Base-by-base conservation (phyloP, 2,888 invertebrate genomes). In the Drosophila ochracea region DNA sequence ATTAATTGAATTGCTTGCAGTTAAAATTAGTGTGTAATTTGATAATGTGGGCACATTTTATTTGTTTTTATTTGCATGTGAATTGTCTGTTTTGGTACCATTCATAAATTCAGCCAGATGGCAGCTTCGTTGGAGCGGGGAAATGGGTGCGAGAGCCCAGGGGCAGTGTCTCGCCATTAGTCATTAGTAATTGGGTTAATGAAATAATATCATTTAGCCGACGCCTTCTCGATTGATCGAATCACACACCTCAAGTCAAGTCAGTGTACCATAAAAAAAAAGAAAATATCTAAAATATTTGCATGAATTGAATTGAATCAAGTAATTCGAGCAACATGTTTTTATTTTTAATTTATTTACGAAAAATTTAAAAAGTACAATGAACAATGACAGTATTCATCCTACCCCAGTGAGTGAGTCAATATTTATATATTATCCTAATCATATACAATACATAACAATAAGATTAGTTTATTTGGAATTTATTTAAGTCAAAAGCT, bases 1-100 rank as follows among this genome's bases (percentile, higher is more conserved):
- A 47, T 53, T 79, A 62, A 74, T 66, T 74, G 43, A 62, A 62
- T 79, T 65, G 10, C 28, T 69, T 47, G 4, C 33, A 28, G 21
- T 33, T 52, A 37, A 31, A 41, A 47, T 78, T 37, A 30, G 47
- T 62, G 43, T 25, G 59, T 62, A 28, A 74, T 59, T 19, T 43
- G 79, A 72, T 13, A n/a, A n/a, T 30, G 19, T 25, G 2, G 28
- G 7, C 19, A 39, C 11, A 25, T 19, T 28, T 28, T n/a, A 39
- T 39, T 28, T 19, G 19, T 4, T 11, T 57, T 16, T 39, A 39
- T 19, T n/a, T 7, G n/a, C 31, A 53, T 53, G 21, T 55, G 21
- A 25, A 43, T 43, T 54, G 25, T 35, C 7, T 16, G 16, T 4
- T 19, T 35, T 35, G 43, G n/a, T 6, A 16, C 47, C 64, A 65